Percentiles rank a stretch among this genome's conserved stretches.
Conservation (phyloP, 2,113 vertebrate species). For the Sylvia atricapilla region DNA sequence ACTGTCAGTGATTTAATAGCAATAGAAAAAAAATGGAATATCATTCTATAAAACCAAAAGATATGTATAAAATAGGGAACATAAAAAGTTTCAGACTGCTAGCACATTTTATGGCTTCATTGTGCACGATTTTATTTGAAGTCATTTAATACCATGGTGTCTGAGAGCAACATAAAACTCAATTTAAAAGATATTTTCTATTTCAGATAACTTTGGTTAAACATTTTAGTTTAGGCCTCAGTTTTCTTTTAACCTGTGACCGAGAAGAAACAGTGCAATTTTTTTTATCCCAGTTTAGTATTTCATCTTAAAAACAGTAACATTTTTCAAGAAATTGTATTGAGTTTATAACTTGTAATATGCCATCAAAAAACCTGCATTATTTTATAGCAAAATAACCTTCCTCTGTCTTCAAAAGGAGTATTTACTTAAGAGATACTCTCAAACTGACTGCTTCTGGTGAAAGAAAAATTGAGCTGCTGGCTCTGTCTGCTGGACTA, state of each 20-base stretch:
- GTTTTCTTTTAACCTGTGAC: neutral
- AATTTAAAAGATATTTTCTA: neutral
- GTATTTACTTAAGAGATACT: neutral
- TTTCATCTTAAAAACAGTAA: neutral
- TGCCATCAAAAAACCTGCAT: neutral
- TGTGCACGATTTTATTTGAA: neutral
- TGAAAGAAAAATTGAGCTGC: slow-evolving; percentile 15
- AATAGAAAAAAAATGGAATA: neutral
- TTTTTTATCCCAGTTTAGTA: neutral
- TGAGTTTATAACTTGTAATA: neutral
- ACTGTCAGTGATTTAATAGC: neutral
- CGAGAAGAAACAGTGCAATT: neutral
- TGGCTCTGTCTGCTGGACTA: slow-evolving; percentile 21
- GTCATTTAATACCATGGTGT: neutral
- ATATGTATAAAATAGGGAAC: neutral
- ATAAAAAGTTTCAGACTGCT: neutral
- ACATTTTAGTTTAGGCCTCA: neutral
- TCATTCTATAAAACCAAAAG: neutral
- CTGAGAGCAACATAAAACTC: neutral
- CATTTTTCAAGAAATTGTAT: neutral
- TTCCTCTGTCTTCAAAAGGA: neutral
- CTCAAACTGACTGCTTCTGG: neutral
- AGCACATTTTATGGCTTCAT: neutral
- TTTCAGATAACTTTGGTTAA: neutral
- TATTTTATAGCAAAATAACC: neutral